Base-by-base conservation (phyloP, 2,888 invertebrate species). In the Electrophaes corylata region DNA sequence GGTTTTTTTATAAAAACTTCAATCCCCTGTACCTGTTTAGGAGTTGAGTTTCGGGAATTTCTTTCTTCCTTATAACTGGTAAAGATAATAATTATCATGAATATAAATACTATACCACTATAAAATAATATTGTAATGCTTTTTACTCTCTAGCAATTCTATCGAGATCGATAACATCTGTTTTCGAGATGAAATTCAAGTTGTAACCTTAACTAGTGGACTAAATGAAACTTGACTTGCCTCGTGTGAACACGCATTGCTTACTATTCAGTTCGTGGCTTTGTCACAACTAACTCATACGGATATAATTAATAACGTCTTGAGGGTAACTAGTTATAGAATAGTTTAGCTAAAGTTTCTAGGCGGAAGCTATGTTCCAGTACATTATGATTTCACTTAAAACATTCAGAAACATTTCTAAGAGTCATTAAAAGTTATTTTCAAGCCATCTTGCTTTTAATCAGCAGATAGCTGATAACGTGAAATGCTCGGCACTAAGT, bases 221-320 rank as follows among this genome's bases (percentile, higher is more conserved):
- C 8, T 16, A 37, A 6, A n/a, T n/a, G 14, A 37, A 37, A 16
- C 8, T 6, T 0, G 2, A 16, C 44, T 53, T 0, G 29, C 48
- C 11, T 43, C n/a, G 50, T 29, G 48, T 49, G 4, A 49, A 52
- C 35, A 31, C 6, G 23, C 23, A 23, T 12, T 8, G 20, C 10
- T 37, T 16, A 37, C 14, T 45, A 33, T 41, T 56, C 57, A 20
- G 18, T 10, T 1, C 18, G 18, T 23, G 47, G 23, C 45, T 31
- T 44, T 29, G 33, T 51, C 19, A 33, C 45, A 14, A 39, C 16
- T 39, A n/a, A 51, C 26, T 29, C 33, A 19, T 18, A 14, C 49
- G 37, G 52, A 52, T 55, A 53, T 60, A 49, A 62, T 54, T 49
- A 40, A 56, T 47, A 46, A 62, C 23, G 52, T 57, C 45, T 53